Evolutionary conservation across 2,888 invertebrate species (phyloP).

Genomic region (Eulithis prunata): DNA sequence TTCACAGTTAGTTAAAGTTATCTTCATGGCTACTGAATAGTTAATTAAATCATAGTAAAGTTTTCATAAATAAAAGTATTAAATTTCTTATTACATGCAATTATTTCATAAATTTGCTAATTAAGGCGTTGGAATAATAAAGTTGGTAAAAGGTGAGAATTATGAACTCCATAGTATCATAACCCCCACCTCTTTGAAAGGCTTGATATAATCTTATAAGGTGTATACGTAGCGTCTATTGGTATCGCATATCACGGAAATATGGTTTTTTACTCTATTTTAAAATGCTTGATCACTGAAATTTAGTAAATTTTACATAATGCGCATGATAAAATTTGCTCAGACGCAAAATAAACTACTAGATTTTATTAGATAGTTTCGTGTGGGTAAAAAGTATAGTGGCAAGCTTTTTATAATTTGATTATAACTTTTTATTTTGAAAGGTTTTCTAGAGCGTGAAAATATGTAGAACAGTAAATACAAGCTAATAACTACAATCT

Average conservation of each 20-base stretch:
- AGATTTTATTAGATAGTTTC: no score
- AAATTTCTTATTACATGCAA: slow-evolving; percentile 27
- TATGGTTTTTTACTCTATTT: background rate
- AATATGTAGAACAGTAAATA: no score
- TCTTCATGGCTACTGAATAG: slow-evolving; percentile 9
- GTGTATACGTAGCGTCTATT: slow-evolving; percentile 4
- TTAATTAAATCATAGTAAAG: background rate
- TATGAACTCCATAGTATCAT: slow-evolving; percentile 15
- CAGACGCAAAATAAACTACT: no score
- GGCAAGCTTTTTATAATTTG: no score
- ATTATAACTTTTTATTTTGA: no score
- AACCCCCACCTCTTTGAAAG: slow-evolving; percentile 9
- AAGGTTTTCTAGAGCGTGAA: no score
- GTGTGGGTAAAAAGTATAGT: no score
- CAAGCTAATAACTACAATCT: no score
- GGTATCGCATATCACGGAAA: slow-evolving; percentile 2
- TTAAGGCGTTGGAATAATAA: slow-evolving; percentile 13
- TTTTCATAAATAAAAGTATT: slow-evolving; percentile 7
- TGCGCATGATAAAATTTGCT: no score
- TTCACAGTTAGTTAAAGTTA: slow-evolving; percentile 23
- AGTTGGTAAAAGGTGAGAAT: slow-evolving; percentile 23
- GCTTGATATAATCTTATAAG: slow-evolving; percentile 21
- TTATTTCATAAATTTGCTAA: slow-evolving; percentile 17
- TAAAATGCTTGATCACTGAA: background rate
- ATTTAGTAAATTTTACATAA: no score